Evolutionary conservation across 2,797 vertebrate species (phyloP), one percentile per base, ranked within the genome.

Genomic region (Glossophaga mutica): DNA sequence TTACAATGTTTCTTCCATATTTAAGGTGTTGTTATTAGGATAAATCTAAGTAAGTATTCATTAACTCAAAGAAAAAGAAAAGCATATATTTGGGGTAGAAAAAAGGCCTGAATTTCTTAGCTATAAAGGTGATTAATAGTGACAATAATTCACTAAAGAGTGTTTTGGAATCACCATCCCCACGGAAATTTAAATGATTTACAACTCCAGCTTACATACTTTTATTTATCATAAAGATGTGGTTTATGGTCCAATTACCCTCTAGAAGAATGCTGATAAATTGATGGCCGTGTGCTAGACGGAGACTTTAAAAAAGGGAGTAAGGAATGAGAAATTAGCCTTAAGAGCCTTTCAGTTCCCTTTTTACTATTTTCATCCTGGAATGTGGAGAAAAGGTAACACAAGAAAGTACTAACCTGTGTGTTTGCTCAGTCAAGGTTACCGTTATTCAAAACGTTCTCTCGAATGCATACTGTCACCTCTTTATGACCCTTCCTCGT

Each of bases 191-290:
- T 76, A 83, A 94, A 52, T 87, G 74, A 90, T 68, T 90, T 96
- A 68, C 21, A 59, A 59, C 16, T 89, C 9, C 9, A 78, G 15
- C 21, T 46, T 90, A 52, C 77, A 62, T 55, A 68, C 8, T 94
- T 93, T 91, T 62, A 86, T 39, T 93, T 95, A 84, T 37, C 5
- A 83, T 78, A 89, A 71, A 32, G 14, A 74, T 85, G 22, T 82
- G 4, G 91, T 93, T 95, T 88, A 74, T 85, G 34, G 62, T 91
- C 16, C 16, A 91, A 55, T 73, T 93, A 87, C 19, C 59, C 9
- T 91, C 77, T 85, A 73, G 73, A 95, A 94, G 24, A 83, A 86
- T 42, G 42, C n/a, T 91, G 84, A 91, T 24, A 83, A 94, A 74
- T 32, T 82, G 22, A 14, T 73, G 44, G 65, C 57, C 1, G 12